These are phyloP conservation scores for Eristalinus aeneus DNA, from an alignment of 2,888 invertebrate species.

Conservation along the genomic window DNA sequence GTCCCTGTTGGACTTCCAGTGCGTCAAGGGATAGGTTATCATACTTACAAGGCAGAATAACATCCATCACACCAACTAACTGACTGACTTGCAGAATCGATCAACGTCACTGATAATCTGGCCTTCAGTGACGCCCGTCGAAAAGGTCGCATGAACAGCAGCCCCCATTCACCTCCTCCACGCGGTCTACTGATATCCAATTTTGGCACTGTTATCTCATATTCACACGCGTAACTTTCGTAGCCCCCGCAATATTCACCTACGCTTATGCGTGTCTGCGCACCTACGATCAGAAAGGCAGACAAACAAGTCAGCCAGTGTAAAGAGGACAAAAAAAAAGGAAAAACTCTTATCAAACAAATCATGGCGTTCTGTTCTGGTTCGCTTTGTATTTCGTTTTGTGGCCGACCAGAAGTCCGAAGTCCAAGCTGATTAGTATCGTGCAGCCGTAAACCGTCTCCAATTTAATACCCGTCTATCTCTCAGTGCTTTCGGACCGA, in stretches of 20 bases:
- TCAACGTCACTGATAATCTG: not conserved
- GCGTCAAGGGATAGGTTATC: not conserved
- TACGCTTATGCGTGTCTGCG: not conserved
- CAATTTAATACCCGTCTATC: slow-evolving; percentile 3
- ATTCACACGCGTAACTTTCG: not conserved
- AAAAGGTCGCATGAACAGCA: not conserved
- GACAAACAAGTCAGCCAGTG: not conserved
- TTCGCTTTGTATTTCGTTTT: not conserved
- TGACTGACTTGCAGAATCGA: not conserved
- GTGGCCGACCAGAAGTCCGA: slow-evolving; percentile 22
- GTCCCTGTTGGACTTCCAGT: not conserved
- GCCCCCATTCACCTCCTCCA: not conserved
- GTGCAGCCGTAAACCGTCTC: slow-evolving; percentile 30
- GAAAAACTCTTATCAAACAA: slow-evolving; percentile 3
- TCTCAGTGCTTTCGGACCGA: not conserved
- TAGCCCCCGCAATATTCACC: not conserved
- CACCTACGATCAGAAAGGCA: not conserved
- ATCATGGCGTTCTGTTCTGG: slow-evolving; percentile 14
- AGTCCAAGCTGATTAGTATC: slow-evolving; percentile 51
- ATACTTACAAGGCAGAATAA: not conserved
- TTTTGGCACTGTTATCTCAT: not conserved
- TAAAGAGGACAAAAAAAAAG: not conserved
- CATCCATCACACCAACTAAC: not conserved
- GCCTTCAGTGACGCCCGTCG: not conserved
- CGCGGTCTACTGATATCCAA: not conserved